These are phyloP conservation scores for Rostratula benghalensis DNA, from an alignment of 2,113 vertebrate species.

Conservation along the genomic window DNA sequence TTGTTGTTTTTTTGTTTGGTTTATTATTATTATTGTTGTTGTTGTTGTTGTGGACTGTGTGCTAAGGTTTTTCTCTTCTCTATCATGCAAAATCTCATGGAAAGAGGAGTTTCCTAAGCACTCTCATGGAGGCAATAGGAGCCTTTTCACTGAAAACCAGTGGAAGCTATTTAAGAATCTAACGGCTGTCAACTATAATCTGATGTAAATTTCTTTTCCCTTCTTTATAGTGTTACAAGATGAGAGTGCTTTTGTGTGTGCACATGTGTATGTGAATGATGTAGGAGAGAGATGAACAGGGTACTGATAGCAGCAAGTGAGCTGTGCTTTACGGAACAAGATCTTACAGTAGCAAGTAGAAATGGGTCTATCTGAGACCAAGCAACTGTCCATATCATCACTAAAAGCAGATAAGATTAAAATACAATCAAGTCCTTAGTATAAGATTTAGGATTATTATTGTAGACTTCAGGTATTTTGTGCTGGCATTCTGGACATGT, in stretches of 20 bases:
- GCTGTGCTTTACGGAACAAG: not conserved
- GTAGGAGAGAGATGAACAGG: not conserved
- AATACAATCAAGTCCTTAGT: not conserved
- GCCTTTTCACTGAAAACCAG: not conserved
- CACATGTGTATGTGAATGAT: not conserved
- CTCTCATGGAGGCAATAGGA: not conserved
- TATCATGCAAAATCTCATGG: not conserved
- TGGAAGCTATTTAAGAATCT: not conserved
- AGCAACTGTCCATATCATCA: not conserved
- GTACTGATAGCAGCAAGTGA: not conserved
- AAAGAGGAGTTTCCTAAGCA: not conserved
- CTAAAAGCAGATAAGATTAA: not conserved
- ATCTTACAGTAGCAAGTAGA: not conserved
- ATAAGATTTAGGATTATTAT: not conserved
- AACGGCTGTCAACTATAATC: not conserved
- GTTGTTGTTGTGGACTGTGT: not conserved
- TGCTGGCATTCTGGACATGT: not conserved
- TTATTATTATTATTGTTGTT: not conserved
- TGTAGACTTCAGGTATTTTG: not conserved
- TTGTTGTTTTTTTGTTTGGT: not conserved
- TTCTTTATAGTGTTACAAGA: not conserved
- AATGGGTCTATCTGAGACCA: not conserved
- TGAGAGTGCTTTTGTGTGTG: not conserved
- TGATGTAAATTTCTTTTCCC: not conserved
- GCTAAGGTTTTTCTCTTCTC: not conserved